Base-by-base conservation (phyloP, 2,888 invertebrate species). In the Tetrapedia diversipes region DNA sequence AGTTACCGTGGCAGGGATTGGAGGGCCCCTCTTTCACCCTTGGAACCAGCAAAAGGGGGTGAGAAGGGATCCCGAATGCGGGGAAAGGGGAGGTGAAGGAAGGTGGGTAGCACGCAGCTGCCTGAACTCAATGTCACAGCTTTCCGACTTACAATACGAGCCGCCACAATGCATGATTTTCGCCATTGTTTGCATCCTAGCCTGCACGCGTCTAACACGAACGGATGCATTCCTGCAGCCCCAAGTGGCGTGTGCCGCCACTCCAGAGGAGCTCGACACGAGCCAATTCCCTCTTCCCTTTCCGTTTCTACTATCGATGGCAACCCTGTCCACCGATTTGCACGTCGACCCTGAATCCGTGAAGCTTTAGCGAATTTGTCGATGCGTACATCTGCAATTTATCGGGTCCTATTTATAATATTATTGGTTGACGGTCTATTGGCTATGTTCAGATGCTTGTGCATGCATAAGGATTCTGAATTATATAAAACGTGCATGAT, bases 161-260 rank as follows among this genome's bases (percentile, higher is more conserved):
- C 86, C 83, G 83, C 87, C 88, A 90, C 90, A 91, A 91, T 91
- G 90, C 89, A 89, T 89, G 91, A 91, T 88, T 90, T 89, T 86
- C 82, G 82, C 84, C 87, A 90, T 90, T 90, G 90, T 90, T 90
- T 86, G 88, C 81, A 67, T 77, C 81, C 81, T 83, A 63, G 68
- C 87, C 82, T 83, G 87, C 89, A 76, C 88, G 88, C 89, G 88
- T 84, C 87, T 75, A 73, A 49, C 72, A 66, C 70, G 73, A 69
- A 80, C 69, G 68, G 68, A 69, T 74, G 83, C 81, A 70, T 81
- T 69, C 83, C 84, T 66, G 57, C 47, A 70, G 77, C 69, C 74
- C 77, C 70, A 45, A 71, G 54, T 60, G 83, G 70, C 79, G 72
- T 79, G 83, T 79, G 82, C 76, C 72, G 49, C 61, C 72, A 73